phyloP scores from a whole-genome alignment of 2,113 vertebrate genomes.

The Ctenomys sociabilis region DNA sequence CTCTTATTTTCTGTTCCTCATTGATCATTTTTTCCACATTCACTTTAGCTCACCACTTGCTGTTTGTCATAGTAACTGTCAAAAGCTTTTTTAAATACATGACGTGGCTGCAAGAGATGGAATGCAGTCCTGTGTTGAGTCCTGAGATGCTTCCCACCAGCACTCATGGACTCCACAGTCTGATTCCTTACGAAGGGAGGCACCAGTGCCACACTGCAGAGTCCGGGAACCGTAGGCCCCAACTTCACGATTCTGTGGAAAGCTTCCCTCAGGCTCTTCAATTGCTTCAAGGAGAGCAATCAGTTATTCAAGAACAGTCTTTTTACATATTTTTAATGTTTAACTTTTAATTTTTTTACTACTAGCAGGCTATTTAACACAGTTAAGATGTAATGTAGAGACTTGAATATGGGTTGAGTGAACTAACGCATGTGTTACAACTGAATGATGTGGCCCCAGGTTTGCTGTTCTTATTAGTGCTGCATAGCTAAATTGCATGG shows the following conservation, averaged over 20 bases:
- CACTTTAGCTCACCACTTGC: not conserved
- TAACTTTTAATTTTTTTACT: not conserved
- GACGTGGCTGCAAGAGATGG: not conserved
- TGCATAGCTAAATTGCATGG: fast-evolving
- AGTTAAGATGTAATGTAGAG: not conserved
- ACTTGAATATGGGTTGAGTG: not conserved
- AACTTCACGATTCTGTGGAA: not conserved
- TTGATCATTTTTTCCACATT: not conserved
- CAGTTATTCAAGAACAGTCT: not conserved
- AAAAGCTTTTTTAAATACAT: not conserved
- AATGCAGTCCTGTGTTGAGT: not conserved
- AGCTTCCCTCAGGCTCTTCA: not conserved
- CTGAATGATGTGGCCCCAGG: fast-evolving
- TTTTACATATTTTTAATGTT: not conserved
- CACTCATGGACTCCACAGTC: not conserved
- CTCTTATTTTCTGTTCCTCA: not conserved
- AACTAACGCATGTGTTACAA: not conserved
- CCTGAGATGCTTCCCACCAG: not conserved
- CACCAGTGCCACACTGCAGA: not conserved
- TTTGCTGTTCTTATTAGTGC: not conserved
- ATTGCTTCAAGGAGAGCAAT: not conserved
- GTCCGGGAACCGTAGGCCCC: not conserved
- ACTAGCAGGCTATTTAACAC: not conserved
- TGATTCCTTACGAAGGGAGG: not conserved
- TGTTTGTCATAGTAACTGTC: not conserved